A percentile compares a stretch with the other conserved stretches of the same genome.
Conservation (phyloP, 2,797 vertebrate species). For the Manis javanica region DNA sequence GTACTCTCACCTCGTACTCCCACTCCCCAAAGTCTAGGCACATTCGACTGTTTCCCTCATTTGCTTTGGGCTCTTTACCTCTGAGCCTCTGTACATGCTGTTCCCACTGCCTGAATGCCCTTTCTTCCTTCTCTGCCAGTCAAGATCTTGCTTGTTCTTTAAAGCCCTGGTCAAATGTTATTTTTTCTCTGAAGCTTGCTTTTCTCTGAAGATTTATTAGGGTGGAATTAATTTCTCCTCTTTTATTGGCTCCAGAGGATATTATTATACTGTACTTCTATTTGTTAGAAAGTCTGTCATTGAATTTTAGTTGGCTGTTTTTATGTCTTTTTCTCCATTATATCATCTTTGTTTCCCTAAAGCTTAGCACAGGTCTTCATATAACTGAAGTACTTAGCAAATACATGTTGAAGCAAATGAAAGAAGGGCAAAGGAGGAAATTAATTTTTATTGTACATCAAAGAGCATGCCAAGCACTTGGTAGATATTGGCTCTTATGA, state of each 20-base stretch:
- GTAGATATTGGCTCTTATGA: background rate
- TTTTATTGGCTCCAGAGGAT: background rate
- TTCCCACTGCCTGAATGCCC: background rate
- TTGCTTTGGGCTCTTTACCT: background rate
- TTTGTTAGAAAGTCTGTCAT: background rate
- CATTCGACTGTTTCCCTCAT: background rate
- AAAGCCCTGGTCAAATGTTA: background rate
- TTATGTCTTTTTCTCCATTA: background rate
- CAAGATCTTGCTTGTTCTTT: background rate
- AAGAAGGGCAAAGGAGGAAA: background rate
- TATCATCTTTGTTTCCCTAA: background rate
- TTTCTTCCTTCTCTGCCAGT: background rate
- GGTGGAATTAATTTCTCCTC: background rate
- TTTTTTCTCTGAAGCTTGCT: conserved; percentile 22
- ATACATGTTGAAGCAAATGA: background rate
- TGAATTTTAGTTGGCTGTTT: background rate
- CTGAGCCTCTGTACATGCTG: background rate
- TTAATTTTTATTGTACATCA: background rate
- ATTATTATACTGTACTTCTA: background rate
- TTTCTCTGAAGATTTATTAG: background rate
- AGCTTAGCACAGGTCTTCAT: background rate
- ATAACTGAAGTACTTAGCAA: background rate
- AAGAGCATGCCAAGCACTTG: background rate
- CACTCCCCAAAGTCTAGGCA: background rate
- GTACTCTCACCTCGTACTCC: background rate